phyloP scores from a whole-genome alignment of 2,888 invertebrate species.

The Yponomeuta sedellus region DNA sequence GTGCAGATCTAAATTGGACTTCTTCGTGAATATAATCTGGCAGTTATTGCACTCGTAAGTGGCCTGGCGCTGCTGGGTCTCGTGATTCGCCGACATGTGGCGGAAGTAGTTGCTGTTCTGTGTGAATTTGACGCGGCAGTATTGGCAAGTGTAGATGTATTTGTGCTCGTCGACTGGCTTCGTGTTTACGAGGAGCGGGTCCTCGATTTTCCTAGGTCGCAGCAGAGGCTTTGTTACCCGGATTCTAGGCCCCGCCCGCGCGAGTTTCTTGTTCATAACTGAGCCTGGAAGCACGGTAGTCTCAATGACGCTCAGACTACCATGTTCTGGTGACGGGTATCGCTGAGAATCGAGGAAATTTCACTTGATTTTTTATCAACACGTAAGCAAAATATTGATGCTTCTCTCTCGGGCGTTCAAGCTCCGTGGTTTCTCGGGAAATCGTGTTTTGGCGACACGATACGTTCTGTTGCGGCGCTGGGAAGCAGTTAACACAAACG shows the following conservation, averaged over 20 bases:
- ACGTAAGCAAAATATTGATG: slow-evolving; percentile 17
- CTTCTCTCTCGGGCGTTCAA: background rate
- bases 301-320: background rate
- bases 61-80: slow-evolving; percentile 51
- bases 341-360: slow-evolving; percentile 15
- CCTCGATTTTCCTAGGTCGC: slow-evolving; percentile 41
- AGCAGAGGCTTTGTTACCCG: slow-evolving; percentile 52
- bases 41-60: slow-evolving; percentile 63
- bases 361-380: slow-evolving; percentile 4
- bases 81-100: slow-evolving; percentile 66
- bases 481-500: background rate
- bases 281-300: slow-evolving; percentile 19
- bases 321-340: background rate
- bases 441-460: background rate
- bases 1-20: slow-evolving; percentile 51
- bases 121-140: slow-evolving; percentile 59
- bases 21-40: slow-evolving; percentile 56
- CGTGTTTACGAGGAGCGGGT: slow-evolving; percentile 21
- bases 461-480: background rate
- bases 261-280: slow-evolving; percentile 64
- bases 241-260: slow-evolving; percentile 56
- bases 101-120: slow-evolving; percentile 66
- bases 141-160: slow-evolving; percentile 60
- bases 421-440: background rate
- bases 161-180: slow-evolving; percentile 34